A percentile compares a stretch with the other conserved stretches of the same genome.
These are phyloP conservation scores for Batillaria attramentaria DNA, from an alignment of 1,140 invertebrate species.

Conservation along the genomic window DNA sequence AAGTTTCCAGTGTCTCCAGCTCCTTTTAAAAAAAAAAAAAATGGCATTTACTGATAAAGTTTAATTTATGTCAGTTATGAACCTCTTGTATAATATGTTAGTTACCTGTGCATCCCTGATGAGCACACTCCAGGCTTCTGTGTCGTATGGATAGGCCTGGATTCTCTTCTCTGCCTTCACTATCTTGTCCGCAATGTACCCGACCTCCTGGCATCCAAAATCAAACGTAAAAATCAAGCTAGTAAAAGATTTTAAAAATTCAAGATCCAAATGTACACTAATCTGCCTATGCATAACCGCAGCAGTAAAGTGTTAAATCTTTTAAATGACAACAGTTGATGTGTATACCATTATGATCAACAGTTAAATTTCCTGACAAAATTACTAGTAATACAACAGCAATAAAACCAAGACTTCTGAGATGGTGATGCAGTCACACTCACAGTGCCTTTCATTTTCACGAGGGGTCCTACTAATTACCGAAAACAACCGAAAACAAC, in stretches of 20 bases:
- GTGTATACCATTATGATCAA: too few species aligned
- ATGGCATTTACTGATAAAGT: not conserved
- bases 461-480: too few species aligned
- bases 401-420: too few species aligned
- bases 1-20: not conserved
- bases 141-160: slow-evolving; percentile 90
- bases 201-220: slow-evolving; percentile 59
- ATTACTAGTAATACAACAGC: too few species aligned
- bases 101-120: slow-evolving; percentile 85
- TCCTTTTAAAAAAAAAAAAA: slow-evolving; percentile 8
- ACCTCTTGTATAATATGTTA: too few species aligned
- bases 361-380: too few species aligned
- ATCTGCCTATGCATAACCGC: not conserved
- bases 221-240: not conserved
- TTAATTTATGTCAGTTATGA: not conserved
- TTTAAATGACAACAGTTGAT: too few species aligned
- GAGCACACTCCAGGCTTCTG: slow-evolving; percentile 96
- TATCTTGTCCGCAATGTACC: slow-evolving; percentile 71
- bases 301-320: not conserved
- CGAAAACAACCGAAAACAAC: too few species aligned
- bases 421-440: too few species aligned
- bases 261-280: not conserved
- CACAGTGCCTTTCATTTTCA: too few species aligned
- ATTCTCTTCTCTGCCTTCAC: slow-evolving; percentile 76
- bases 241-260: slow-evolving; percentile 7